Base-by-base conservation (phyloP, 2,888 invertebrate species). In the Furcula furcula region DNA sequence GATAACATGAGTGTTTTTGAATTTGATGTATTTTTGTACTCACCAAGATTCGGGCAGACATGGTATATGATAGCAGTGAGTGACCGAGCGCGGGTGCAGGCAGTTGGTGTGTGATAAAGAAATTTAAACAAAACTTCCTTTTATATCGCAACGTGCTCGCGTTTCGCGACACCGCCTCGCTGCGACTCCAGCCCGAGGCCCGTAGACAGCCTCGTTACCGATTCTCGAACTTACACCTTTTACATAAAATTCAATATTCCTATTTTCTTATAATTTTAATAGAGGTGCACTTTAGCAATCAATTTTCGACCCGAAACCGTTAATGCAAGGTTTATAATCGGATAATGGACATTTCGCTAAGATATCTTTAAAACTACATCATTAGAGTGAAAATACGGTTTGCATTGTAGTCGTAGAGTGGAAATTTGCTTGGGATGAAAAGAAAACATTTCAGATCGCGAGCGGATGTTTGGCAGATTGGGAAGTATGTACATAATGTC, bases 111-210 rank as follows among this genome's bases (percentile, higher is more conserved):
- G 76, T 87, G 86, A 82, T 84, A 85, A 84, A 85, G 79, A 85
- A 76, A 84, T 83, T 84, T 81, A 70, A 75, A 82, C 78, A 76
- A 82, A 81, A 85, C 79, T 85, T 81, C 83, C 86, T 87, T 87
- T 86, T 87, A 87, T 87, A 87, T 82, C 67, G 71, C 86, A 84
- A 87, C 87, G 85, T 86, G 84, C 70, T 83, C 59, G 76, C 73
- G 83, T 84, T 87, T 86, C 85, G 86, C 86, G 87, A 87, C 81
- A 80, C 74, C 77, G 82, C 78, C 71, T 79, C 81, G 76, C 62
- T 40, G 62, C 65, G 40, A 51, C 69, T 71, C 67, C 66, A 52
- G 67, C 66, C 64, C 63, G 59, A 66, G 62, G 59, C 53, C 50
- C 56, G 38, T 37, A 32, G 25, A 20, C 12, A 35, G 25, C 10